Evolutionary conservation across 2,888 invertebrate species (phyloP).

Genomic region (Agrotis ipsilon): DNA sequence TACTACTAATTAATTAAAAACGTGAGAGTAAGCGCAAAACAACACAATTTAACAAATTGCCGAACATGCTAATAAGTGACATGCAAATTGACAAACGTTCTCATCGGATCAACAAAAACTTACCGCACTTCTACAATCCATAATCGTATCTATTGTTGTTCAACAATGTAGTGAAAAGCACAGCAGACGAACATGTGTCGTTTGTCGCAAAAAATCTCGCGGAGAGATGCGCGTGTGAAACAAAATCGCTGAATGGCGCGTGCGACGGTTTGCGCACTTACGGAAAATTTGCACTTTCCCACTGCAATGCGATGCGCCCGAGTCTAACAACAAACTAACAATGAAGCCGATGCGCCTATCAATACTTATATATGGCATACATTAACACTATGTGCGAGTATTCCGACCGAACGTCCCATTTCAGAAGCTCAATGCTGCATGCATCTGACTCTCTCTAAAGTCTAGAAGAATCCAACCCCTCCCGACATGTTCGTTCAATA

Average conservation of each 20-base stretch:
- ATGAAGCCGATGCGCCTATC: constrained; percentile 82
- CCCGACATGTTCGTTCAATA: not conserved
- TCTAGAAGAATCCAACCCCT: constrained; percentile 50
- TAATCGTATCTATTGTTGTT: constrained; percentile 77
- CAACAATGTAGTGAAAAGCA: constrained; percentile 85
- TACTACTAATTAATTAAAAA: constrained; percentile 37
- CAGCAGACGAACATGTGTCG: constrained; percentile 70
- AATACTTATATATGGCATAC: constrained; percentile 87
- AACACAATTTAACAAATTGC: constrained; percentile 35
- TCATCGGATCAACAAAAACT: constrained; percentile 73
- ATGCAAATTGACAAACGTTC: constrained; percentile 64
- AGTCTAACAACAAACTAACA: constrained; percentile 76
- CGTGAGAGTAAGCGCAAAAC: constrained; percentile 42
- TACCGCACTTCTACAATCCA: constrained; percentile 86
- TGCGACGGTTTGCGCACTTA: constrained; percentile 63
- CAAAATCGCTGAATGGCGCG: constrained; percentile 57
- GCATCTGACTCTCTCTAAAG: constrained; percentile 50
- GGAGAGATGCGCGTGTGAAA: constrained; percentile 77
- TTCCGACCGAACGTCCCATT: constrained; percentile 63
- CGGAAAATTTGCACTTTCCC: constrained; percentile 79
- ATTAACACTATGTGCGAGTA: constrained; percentile 70
- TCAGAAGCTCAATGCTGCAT: constrained; percentile 39
- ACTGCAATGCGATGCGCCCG: constrained; percentile 76
- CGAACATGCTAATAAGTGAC: constrained; percentile 52
- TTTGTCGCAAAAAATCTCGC: constrained; percentile 68